Base-by-base conservation (phyloP, 2,797 vertebrate species). In the Cyclura pinguis region DNA sequence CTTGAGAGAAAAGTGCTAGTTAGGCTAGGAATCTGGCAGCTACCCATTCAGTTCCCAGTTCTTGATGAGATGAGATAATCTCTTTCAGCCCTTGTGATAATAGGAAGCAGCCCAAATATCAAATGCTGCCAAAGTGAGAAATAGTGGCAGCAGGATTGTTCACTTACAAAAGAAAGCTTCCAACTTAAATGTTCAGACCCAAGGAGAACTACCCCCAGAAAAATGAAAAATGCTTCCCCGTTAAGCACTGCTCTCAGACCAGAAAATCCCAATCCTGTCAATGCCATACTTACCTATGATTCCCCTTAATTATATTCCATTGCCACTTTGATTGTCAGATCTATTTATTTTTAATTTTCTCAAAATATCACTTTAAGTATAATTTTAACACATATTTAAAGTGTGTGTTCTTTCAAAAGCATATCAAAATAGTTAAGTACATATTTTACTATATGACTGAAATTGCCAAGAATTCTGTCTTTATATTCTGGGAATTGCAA, bases 131-230 rank as follows among this genome's bases (percentile, higher is more conserved):
- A 92, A 88, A 29, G n/a, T 62, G 90, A 0, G 0, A 76, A 6
- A 35, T 72, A 24, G 57, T 77, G 93, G 32, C 20, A 27, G 64
- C 62, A 89, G 20, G 80, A 22, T 20, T 16, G 88, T 85, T 90
- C 16, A 88, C 85, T 91, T 55, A 88, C 55, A 92, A 93, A 91
- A 35, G 18, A 92, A 78, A 32, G 35, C 0, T 89, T 91, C 22
- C 80, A 64, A 0, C 0, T 14, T 84, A 14, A 20, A 74, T 20
- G 14, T 47, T 47, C 62, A 84, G 14, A 67, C 27, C 6, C 42
- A 22, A 62, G 59, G 20, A 24, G 35, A 62, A 82, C 16, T 9
- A 24, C 4, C n/a, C 35, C 32, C 18, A 62, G 57, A 64, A 47
- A 55, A 89, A 67, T 86, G 72, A 88, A 8, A 29, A 82, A 88